Evolutionary conservation across 2,888 invertebrate species (phyloP).

Genomic region (Platypus cylindrus): DNA sequence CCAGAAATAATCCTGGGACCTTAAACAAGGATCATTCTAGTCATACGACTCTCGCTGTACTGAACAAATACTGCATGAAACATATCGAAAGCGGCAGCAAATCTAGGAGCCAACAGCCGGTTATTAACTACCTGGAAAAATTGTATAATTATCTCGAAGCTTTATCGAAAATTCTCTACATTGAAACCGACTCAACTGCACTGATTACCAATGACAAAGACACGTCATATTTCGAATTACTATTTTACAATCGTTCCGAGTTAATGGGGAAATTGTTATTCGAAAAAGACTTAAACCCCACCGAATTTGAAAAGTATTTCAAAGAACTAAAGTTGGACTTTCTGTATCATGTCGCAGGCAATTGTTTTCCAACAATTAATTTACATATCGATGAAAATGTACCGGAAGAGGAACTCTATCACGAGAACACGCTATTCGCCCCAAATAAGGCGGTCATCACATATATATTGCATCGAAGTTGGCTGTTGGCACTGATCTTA

Average conservation of each 20-base stretch:
- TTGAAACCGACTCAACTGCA: slow-evolving; percentile 28
- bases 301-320: slow-evolving; percentile 55
- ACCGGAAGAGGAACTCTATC: slow-evolving; percentile 37
- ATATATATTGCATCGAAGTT: slow-evolving; percentile 53
- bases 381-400: slow-evolving; percentile 37
- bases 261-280: slow-evolving; percentile 57
- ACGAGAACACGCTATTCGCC: slow-evolving; percentile 25
- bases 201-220: slow-evolving; percentile 29
- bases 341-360: slow-evolving; percentile 57
- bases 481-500: slow-evolving; percentile 56
- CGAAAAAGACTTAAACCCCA: slow-evolving; percentile 50
- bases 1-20: no score
- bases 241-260: slow-evolving; percentile 43
- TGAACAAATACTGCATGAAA: no score
- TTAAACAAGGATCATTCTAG: slow-evolving; percentile 41
- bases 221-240: slow-evolving; percentile 39
- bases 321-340: slow-evolving; percentile 58
- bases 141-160: slow-evolving; percentile 47
- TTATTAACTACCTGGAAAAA: slow-evolving; percentile 37
- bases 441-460: slow-evolving; percentile 44
- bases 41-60: slow-evolving; percentile 40
- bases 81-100: slow-evolving; percentile 38
- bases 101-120: slow-evolving; percentile 26
- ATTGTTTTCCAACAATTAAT: slow-evolving; percentile 55
- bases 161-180: slow-evolving; percentile 38